Conservation (phyloP, 2,113 vertebrate genomes). For the Suricata suricatta region DNA sequence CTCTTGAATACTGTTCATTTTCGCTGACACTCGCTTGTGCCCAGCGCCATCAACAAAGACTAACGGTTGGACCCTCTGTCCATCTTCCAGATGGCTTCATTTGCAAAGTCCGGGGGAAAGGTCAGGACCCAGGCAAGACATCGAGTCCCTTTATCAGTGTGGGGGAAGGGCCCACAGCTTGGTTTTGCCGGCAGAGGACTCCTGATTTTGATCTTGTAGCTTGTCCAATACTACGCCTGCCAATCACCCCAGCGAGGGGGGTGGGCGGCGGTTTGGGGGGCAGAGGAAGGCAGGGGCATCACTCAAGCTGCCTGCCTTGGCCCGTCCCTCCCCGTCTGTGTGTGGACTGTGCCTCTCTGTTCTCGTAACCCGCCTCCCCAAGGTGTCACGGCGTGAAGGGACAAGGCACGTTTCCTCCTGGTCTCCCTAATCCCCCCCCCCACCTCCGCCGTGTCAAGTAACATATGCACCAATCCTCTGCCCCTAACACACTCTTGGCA, state of each 20-base stretch:
- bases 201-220: conserved; percentile 43
- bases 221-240: conserved; percentile 54
- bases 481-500: conserved; percentile 50
- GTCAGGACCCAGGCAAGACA: not conserved
- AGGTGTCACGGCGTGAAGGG: conserved; percentile 53
- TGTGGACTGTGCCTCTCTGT: not conserved
- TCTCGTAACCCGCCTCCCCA: conserved; percentile 59
- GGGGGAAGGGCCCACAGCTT: not conserved
- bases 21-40: not conserved
- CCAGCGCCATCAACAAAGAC: conserved; percentile 20
- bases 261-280: not conserved
- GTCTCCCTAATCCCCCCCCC: conserved; percentile 58
- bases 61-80: conserved; percentile 24
- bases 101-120: conserved; percentile 21
- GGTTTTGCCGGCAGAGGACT: not conserved
- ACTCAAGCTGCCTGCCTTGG: conserved; percentile 27
- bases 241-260: conserved; percentile 35
- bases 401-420: conserved; percentile 59
- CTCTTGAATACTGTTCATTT: not conserved
- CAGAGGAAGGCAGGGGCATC: not conserved
- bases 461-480: conserved; percentile 47
- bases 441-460: conserved; percentile 44
- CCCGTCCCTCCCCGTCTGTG: not conserved
- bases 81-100: conserved; percentile 46
- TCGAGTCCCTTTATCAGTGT: not conserved